A percentile compares a stretch with the other conserved stretches of the same genome.
Conservation (phyloP, 2,797 vertebrate species). For the Huso huso region DNA sequence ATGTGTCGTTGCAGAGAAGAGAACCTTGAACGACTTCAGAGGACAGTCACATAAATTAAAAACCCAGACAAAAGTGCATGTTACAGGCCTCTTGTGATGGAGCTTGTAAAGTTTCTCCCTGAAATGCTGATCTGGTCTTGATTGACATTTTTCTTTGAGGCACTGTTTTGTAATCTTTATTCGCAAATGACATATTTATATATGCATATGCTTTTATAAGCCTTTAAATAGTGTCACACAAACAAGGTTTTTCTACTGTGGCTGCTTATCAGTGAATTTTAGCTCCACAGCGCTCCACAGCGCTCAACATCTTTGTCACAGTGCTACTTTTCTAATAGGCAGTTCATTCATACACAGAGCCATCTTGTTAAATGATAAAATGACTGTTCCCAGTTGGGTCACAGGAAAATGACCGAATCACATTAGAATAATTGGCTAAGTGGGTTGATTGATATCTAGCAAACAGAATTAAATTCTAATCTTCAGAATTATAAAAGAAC, state of each 20-base stretch:
- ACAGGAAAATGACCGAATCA: neutral
- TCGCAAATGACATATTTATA: slow-evolving; percentile 8
- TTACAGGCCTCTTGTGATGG: neutral
- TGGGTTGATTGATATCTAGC: slow-evolving; percentile 3
- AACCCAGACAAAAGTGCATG: slow-evolving; percentile 4
- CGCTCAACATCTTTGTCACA: slow-evolving; percentile 10
- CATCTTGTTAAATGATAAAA: slow-evolving; percentile 23
- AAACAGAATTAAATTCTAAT: neutral
- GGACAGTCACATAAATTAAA: slow-evolving; percentile 10
- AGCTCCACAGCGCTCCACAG: slow-evolving; percentile 23
- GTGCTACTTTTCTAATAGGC: slow-evolving; percentile 17
- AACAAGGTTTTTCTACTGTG: slow-evolving; percentile 25
- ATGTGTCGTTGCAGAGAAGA: slow-evolving; percentile 20
- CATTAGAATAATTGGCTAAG: neutral
- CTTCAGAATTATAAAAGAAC: too few species aligned
- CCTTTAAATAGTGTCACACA: slow-evolving; percentile 34
- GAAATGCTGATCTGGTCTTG: neutral
- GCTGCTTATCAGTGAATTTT: slow-evolving; percentile 26
- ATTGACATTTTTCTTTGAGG: neutral
- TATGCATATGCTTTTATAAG: slow-evolving; percentile 19
- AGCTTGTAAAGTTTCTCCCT: neutral
- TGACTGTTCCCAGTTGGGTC: slow-evolving; percentile 9
- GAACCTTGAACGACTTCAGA: slow-evolving; percentile 16
- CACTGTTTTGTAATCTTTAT: neutral
- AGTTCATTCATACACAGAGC: too few species aligned